A percentile compares a stretch with the other conserved stretches of the same genome.
These are phyloP conservation scores for Lasioglossum leucozonium DNA, from an alignment of 2,888 invertebrate genomes.

Conservation along the genomic window DNA sequence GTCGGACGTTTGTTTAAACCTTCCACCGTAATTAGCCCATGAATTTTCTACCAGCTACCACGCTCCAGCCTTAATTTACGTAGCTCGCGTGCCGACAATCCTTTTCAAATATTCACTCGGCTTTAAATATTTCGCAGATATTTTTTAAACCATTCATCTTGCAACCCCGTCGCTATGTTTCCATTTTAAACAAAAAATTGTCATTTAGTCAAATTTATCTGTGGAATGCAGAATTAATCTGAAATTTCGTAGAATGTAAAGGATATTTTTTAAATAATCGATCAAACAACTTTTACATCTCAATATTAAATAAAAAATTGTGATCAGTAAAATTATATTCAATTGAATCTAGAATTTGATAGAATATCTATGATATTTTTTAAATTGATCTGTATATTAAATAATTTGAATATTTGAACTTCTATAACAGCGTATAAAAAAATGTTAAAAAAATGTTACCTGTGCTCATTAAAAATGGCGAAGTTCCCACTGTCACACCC, in stretches of 20 bases:
- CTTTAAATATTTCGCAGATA: neutral
- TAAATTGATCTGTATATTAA: neutral
- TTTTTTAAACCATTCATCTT: neutral
- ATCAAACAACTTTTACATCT: neutral
- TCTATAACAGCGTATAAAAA: neutral
- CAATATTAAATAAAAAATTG: neutral
- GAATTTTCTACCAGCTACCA: neutral
- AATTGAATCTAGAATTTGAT: too few species aligned
- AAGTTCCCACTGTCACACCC: neutral
- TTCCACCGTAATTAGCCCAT: slow-evolving; percentile 2
- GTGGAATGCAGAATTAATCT: neutral
- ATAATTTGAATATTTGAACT: neutral
- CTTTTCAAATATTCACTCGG: neutral
- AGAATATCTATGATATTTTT: neutral
- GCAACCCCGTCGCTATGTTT: neutral
- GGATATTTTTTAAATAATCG: neutral
- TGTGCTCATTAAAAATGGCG: neutral
- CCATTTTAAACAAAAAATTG: neutral
- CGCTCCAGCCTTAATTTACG: neutral
- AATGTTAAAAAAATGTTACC: neutral
- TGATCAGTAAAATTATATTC: neutral
- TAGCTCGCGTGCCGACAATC: neutral
- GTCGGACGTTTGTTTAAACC: slow-evolving; percentile 14
- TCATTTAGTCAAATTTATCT: neutral
- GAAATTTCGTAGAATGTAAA: neutral